A percentile compares a stretch with the other conserved stretches of the same genome.
Conservation (phyloP, 2,797 vertebrate species). For the Tiaroga cobitis region DNA sequence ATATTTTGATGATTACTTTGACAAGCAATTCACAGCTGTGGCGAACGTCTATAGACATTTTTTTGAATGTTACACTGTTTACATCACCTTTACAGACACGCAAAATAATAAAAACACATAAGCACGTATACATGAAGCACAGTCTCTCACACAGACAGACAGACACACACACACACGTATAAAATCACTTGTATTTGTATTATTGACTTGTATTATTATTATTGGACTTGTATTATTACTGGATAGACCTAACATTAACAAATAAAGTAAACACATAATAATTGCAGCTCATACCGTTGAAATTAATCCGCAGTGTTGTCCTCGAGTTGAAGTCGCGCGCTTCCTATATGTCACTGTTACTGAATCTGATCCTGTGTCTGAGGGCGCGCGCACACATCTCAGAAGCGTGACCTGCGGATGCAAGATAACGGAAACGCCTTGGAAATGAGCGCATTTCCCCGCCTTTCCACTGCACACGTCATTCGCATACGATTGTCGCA, state of each 20-base stretch:
- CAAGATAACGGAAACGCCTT: slow-evolving; percentile 14
- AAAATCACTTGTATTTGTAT: background rate
- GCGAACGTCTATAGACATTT: background rate
- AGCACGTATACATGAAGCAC: background rate
- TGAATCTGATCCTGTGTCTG: background rate
- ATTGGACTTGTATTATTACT: background rate
- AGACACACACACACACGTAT: background rate
- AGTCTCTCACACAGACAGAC: background rate
- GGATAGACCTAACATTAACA: background rate
- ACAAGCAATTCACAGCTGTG: background rate
- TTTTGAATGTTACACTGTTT: background rate
- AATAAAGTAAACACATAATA: background rate
- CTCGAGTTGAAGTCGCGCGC: background rate
- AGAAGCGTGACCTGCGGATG: background rate
- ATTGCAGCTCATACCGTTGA: slow-evolving; percentile 1
- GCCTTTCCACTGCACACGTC: too few species aligned
- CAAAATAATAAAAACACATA: background rate
- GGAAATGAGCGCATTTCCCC: slow-evolving; percentile 15
- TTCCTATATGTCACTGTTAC: background rate
- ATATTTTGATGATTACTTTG: background rate
- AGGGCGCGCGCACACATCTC: background rate
- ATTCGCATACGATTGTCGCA: too few species aligned
- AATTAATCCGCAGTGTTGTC: background rate
- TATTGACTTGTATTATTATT: too few species aligned
- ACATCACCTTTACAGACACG: background rate